Conservation (phyloP, 2,888 invertebrate genomes). For the Xestoiulus laeticollis region DNA sequence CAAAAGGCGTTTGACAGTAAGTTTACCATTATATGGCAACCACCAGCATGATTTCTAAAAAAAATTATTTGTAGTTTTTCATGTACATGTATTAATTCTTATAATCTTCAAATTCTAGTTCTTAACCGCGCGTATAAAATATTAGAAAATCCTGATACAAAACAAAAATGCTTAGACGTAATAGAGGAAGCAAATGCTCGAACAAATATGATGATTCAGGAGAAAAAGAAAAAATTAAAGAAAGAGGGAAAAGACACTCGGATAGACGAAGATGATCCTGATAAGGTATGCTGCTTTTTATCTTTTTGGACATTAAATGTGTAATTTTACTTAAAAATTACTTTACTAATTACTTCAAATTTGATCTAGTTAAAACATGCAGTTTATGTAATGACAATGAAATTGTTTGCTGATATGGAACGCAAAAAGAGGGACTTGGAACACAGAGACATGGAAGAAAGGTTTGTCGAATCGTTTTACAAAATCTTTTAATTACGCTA, state of each 20-base stretch:
- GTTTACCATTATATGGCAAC: conserved; percentile 65
- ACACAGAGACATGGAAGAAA: conserved; percentile 88
- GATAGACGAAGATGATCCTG: conserved; percentile 75
- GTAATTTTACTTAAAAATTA: no score
- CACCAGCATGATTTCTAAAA: conserved; percentile 58
- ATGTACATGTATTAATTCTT: conserved; percentile 95
- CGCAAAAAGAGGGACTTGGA: conserved; percentile 86
- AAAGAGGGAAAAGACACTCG: conserved; percentile 80
- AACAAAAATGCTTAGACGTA: conserved; percentile 93
- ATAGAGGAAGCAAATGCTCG: conserved; percentile 96
- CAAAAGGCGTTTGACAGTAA: conserved; percentile 73
- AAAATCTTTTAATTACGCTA: background rate
- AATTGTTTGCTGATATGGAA: conserved; percentile 95
- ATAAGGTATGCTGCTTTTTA: conserved; percentile 61
- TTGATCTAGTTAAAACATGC: conserved; percentile 74
- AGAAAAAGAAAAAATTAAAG: conserved; percentile 92
- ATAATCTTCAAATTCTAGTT: conserved; percentile 67
- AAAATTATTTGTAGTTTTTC: no score
- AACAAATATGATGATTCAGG: conserved; percentile 91
- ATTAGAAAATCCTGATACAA: conserved; percentile 91
- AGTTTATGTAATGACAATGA: conserved; percentile 98
- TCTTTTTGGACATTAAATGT: no score
- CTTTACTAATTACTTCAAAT: background rate
- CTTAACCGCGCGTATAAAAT: conserved; percentile 96
- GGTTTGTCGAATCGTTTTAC: conserved; percentile 59